Conservation (phyloP, 2,797 vertebrate genomes). For the Chaenodraco wilsoni region DNA sequence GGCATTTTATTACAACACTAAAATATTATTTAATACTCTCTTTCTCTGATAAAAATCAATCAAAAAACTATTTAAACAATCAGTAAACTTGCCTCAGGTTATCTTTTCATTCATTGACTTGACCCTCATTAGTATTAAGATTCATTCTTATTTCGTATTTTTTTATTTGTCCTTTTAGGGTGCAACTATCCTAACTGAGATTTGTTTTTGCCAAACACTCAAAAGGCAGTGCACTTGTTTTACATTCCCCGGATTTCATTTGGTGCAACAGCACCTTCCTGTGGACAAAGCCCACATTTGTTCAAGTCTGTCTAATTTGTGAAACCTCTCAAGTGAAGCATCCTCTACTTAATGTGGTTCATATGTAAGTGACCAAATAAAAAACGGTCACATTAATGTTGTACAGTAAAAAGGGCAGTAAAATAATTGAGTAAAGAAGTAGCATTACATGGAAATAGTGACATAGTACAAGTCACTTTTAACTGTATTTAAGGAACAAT, state of each 20-base stretch:
- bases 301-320: background rate
- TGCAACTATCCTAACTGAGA: background rate
- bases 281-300: conserved; percentile 25
- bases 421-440: too few species aligned
- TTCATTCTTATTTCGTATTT: background rate
- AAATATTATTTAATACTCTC: conserved; percentile 11
- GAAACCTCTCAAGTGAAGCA: background rate
- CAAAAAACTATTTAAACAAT: conserved; percentile 11
- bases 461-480: background rate
- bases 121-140: background rate
- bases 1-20: conserved; percentile 25
- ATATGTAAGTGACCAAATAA: background rate
- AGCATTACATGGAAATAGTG: background rate
- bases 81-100: background rate
- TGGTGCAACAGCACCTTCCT: conserved; percentile 32
- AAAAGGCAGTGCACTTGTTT: background rate
- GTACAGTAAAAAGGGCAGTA: background rate
- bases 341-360: background rate
- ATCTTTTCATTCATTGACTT: background rate
- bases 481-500: background rate
- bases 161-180: background rate
- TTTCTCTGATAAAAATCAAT: conserved; percentile 9
- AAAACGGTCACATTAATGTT: background rate
- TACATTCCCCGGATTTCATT: background rate
- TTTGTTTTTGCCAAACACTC: background rate